Evolutionary conservation across 2,888 invertebrate species (phyloP).

Genomic region (Yponomeuta sedellus): DNA sequence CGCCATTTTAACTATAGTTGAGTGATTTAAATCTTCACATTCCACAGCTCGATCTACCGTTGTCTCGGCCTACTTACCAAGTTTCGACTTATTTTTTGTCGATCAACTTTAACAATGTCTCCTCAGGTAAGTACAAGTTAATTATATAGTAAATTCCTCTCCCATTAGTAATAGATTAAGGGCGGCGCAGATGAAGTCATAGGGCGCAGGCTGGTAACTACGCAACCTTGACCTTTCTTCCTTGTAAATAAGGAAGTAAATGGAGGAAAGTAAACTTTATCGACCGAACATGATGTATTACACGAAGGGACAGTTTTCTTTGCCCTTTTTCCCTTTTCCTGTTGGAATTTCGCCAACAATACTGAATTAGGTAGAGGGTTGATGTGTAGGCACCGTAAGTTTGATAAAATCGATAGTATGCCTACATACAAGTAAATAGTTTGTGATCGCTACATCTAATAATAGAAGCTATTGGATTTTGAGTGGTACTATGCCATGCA

Average conservation of each 20-base stretch:
- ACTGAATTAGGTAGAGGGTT: no score
- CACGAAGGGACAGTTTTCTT: not conserved
- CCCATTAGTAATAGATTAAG: not conserved
- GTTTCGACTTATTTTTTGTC: constrained; percentile 5
- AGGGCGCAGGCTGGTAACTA: constrained; percentile 9
- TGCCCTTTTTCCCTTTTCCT: not conserved
- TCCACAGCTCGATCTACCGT: not conserved
- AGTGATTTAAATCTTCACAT: not conserved
- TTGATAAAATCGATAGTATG: no score
- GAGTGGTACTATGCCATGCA: no score
- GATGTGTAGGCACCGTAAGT: no score
- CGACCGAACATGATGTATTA: not conserved
- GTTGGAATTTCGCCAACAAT: not conserved
- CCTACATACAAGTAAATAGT: no score
- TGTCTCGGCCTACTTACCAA: not conserved
- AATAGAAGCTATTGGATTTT: no score
- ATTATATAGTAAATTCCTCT: not conserved
- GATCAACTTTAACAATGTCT: constrained; percentile 2
- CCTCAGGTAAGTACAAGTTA: constrained; percentile 5
- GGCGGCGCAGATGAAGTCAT: constrained; percentile 9
- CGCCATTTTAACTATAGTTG: not conserved
- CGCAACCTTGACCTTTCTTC: not conserved
- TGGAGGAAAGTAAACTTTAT: not conserved
- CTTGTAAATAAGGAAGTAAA: constrained; percentile 12
- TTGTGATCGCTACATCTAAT: no score